Evolutionary conservation across 2,888 invertebrate species (phyloP), one percentile per base, ranked within the genome.

Genomic region (Eristalinus aeneus): DNA sequence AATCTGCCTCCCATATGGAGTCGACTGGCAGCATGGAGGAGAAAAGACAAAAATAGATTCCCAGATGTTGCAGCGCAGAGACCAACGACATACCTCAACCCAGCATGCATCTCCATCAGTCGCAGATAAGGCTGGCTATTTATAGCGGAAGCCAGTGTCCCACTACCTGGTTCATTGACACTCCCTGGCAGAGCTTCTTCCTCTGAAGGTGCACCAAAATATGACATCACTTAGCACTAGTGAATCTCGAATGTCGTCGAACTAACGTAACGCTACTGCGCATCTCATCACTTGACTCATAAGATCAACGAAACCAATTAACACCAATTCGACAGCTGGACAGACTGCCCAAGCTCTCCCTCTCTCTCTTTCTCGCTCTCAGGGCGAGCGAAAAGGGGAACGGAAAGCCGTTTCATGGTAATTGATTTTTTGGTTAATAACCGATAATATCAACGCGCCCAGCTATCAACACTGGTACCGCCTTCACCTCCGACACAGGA

Each of bases 161-260:
- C 75, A 69, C 60, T 79, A 72, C 53, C 46, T 72, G 71, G 84
- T 79, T 84, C 84, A 84, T 71, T 84, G 84, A 79, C 84, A 84
- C 75, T 79, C 75, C 79, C 69, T 65, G 63, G 54, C 71, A 71
- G 22, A 75, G 79, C 67, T 71, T 77, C 61, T 77, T 23, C 10
- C 27, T 46, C 46, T 31, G 22, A 79, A 75, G 61, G 72, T 79
- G 75, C 79, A 84, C 46, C 23, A 67, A 75, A 46, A 31, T 34
- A 75, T 84, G 84, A 84, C 79, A 84, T 72, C 68, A 84, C 73
- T 77, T 63, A 73, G 82, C 68, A 83, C 11, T 27, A 67, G 9
- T 23, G 12, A 36, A 16, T 46, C 46, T 10, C 16, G 16, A 75
- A 71, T 83, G 53, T 31, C 31, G 64, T 4, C 36, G 4, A 32